These are phyloP conservation scores for Apamea sordens DNA, from an alignment of 2,888 invertebrate species.

Conservation along the genomic window DNA sequence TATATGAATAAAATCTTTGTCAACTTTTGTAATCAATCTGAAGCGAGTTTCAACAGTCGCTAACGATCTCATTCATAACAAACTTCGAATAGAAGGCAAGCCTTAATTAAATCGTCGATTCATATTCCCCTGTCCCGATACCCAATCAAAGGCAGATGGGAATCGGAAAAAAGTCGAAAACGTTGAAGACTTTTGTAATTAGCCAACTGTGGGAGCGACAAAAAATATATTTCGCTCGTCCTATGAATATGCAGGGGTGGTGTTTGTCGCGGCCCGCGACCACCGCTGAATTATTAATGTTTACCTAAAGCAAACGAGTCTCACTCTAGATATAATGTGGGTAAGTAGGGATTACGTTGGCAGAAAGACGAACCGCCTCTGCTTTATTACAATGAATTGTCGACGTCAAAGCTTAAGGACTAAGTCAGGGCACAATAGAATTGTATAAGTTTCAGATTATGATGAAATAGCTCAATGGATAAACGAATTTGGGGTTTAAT, in stretches of 20 bases:
- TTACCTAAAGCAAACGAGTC: conserved; percentile 67
- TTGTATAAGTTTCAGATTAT: conserved; percentile 61
- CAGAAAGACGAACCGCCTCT: conserved; percentile 53
- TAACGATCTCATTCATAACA: conserved; percentile 70
- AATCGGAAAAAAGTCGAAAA: conserved; percentile 74
- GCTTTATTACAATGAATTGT: conserved; percentile 64
- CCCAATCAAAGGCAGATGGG: conserved; percentile 69
- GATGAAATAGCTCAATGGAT: conserved; percentile 58
- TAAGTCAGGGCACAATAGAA: conserved; percentile 57
- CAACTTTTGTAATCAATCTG: conserved; percentile 70
- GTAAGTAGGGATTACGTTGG: conserved; percentile 62
- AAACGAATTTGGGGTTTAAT: conserved; percentile 51
- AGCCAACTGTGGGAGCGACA: conserved; percentile 62
- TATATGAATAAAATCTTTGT: conserved; percentile 71
- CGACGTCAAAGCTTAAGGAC: conserved; percentile 55
- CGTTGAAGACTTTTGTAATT: conserved; percentile 76
- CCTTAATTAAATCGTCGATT: conserved; percentile 77
- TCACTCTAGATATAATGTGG: conserved; percentile 62
- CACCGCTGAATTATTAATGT: conserved; percentile 78
- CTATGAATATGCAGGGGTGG: conserved; percentile 72
- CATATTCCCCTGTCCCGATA: conserved; percentile 76
- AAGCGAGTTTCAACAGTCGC: conserved; percentile 62
- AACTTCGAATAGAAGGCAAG: conserved; percentile 65
- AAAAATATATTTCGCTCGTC: conserved; percentile 68
- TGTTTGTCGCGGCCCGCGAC: conserved; percentile 64